Percentiles rank a stretch among this genome's conserved stretches.
Evolutionary conservation across 2,797 vertebrate genomes (phyloP).

Genomic region (Acropternis orthonyx): DNA sequence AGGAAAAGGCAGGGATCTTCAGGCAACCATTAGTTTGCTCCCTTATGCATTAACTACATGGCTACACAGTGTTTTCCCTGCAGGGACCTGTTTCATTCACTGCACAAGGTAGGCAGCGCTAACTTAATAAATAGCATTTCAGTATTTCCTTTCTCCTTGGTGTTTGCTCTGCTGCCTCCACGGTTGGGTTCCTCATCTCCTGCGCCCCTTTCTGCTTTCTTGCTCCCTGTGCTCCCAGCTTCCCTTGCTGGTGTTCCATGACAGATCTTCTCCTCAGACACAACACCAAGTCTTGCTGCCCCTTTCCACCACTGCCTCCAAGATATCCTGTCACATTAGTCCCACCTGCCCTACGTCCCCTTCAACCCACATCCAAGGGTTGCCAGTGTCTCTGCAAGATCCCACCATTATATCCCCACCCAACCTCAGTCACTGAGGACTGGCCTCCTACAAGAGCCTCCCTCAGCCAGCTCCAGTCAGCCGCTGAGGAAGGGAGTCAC

Average conservation of each 20-base stretch:
- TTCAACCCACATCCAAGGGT: background rate
- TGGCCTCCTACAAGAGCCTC: background rate
- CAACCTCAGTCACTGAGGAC: background rate
- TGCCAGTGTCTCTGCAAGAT: background rate
- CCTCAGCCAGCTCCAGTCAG: background rate
- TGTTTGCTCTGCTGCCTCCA: background rate
- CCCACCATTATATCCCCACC: background rate
- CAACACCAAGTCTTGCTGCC: background rate
- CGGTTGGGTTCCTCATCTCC: background rate
- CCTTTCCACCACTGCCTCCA: background rate
- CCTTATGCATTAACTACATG: background rate
- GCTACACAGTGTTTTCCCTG: conserved; percentile 12
- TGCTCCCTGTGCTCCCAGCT: background rate
- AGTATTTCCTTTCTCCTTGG: background rate
- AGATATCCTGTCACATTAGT: background rate
- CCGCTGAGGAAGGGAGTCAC: background rate
- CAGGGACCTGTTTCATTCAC: conserved; percentile 17
- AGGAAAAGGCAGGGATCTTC: conserved; percentile 31
- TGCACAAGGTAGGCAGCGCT: background rate
- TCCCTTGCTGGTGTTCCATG: background rate
- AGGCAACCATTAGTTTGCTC: conserved; percentile 48
- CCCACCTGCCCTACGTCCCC: background rate
- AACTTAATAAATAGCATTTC: conserved; percentile 5
- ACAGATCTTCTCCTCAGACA: background rate
- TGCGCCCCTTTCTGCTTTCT: background rate